phyloP scores from a whole-genome alignment of 2,888 invertebrate genomes.

The Crioceris asparagi region DNA sequence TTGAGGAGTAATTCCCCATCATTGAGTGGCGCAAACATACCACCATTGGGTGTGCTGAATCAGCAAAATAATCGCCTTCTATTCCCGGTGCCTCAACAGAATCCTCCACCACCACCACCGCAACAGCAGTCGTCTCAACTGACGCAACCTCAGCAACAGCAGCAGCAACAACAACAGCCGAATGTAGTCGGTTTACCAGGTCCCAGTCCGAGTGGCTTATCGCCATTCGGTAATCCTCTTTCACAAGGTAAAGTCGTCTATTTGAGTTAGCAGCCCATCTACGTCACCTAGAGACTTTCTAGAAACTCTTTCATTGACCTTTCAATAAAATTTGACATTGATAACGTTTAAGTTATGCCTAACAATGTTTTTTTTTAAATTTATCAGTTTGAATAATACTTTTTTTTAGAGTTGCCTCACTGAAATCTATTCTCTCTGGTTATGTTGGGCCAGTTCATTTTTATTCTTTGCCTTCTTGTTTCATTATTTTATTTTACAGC shows the following conservation, averaged over 20 bases:
- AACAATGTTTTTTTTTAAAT: too few species aligned
- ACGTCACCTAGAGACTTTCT: too few species aligned
- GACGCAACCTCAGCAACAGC: conserved; percentile 30
- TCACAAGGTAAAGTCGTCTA: conserved; percentile 23
- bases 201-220: conserved; percentile 68
- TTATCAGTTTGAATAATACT: too few species aligned
- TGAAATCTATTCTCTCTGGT: too few species aligned
- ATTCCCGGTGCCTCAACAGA: conserved; percentile 34
- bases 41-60: conserved; percentile 24
- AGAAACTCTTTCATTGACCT: too few species aligned
- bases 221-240: conserved; percentile 59
- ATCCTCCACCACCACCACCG: conserved; percentile 26
- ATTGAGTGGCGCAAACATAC: conserved; percentile 33
- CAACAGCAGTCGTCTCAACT: conserved; percentile 27
- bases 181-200: conserved; percentile 66
- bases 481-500: too few species aligned
- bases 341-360: too few species aligned
- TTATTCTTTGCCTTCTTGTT: too few species aligned
- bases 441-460: too few species aligned
- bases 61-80: conserved; percentile 28
- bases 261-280: too few species aligned
- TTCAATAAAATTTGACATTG: too few species aligned
- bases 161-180: conserved; percentile 41
- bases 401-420: too few species aligned
- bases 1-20: conserved; percentile 62